phyloP scores from a whole-genome alignment of 92 coral and sea anemone genomes.

The Pocillopora grandis region DNA sequence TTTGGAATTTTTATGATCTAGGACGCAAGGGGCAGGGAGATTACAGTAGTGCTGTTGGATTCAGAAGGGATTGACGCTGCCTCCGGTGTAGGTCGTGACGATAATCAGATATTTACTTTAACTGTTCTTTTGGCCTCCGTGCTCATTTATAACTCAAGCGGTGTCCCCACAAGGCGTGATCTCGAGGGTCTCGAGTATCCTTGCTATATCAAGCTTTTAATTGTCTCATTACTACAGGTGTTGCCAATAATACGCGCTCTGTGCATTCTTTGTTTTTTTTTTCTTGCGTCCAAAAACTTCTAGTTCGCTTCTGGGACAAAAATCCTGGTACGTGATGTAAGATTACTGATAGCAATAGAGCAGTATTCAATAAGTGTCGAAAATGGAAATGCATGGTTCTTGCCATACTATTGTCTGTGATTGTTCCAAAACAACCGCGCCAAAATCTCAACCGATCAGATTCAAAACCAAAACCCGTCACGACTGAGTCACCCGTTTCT shows the following conservation, averaged over 20 bases:
- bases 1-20: background rate
- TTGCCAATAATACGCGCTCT: background rate
- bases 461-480: no score
- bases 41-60: constrained; percentile 33
- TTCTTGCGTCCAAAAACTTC: background rate
- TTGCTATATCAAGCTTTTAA: background rate
- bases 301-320: no score
- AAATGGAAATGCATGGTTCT: no score
- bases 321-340: no score
- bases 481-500: no score
- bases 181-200: constrained; percentile 52
- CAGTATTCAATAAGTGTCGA: no score
- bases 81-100: constrained; percentile 22
- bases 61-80: constrained; percentile 57
- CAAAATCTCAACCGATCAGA: no score
- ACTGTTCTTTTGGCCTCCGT: constrained; percentile 61
- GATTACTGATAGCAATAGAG: no score
- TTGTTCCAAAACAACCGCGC: no score
- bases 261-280: background rate
- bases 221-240: background rate
- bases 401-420: no score
- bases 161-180: constrained; percentile 28
- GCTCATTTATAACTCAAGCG: constrained; percentile 61
- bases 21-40: constrained; percentile 42
- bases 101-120: constrained; percentile 54